Evolutionary conservation across 2,888 invertebrate genomes (phyloP), one percentile per base, ranked within the genome.

Genomic region (Oscheius sp.): DNA sequence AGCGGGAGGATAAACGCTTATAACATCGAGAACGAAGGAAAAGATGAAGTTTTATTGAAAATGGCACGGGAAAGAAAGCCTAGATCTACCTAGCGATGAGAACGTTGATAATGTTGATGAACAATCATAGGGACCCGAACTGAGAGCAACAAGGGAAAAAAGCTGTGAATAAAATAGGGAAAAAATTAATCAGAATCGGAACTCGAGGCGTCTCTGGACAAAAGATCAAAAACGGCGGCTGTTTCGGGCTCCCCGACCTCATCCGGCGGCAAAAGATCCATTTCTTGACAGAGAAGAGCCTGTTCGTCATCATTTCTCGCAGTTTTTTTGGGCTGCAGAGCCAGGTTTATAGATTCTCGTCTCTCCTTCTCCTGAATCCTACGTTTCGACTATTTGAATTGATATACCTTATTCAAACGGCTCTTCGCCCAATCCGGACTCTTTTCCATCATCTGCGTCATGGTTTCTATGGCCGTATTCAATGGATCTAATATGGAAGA

Each of bases 181-280:
- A 1, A 1, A 53, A 53, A 53, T 53, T 11, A 53, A 53, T 53
- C 53, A 53, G 13, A 13, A 53, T 13, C 13, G 29, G 13, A 13
- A 4, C n/a, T 53, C 3, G 53, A 53, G 11, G 0, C 29, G 11
- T 53, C 53, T 29, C 53, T 53, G 53, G 53, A 4, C 11, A 53
- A 1, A 53, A 53, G 53, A 21, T 53, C 53, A 11, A 53, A 53
- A 21, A 29, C 29, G 29, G 21, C 21, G 21, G 53, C 29, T 53
- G 53, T 13, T 29, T 53, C 53, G 13, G 53, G 53, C 53, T 53
- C 53, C 3, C 9, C 53, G 53, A 9, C 29, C 21, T 68, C 68
- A 53, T 68, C 68, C 0, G 53, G 68, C 4, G 55, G 53, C n/a
- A 68, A 50, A n/a, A 68, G 55, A 53, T 68, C 68, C 29, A 63